A percentile compares a stretch with the other conserved stretches of the same genome.
Conservation (phyloP, 2,797 vertebrate species). For the Furcifer pardalis region DNA sequence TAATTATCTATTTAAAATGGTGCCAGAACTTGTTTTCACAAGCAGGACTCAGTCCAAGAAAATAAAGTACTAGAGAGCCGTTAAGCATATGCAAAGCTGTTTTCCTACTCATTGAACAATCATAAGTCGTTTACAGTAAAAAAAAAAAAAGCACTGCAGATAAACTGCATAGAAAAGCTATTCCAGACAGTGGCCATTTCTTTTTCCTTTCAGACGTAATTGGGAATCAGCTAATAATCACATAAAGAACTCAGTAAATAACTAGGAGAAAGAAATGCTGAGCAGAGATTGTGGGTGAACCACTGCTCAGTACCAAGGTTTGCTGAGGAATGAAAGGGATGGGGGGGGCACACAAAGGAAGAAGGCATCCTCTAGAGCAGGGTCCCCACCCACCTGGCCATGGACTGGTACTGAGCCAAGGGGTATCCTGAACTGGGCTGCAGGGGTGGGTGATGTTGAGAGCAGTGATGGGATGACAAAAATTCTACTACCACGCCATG, state of each 20-base stretch:
- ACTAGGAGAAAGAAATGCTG: neutral
- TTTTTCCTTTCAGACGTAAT: neutral
- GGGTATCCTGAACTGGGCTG: too few relatives aligned
- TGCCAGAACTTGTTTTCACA: neutral
- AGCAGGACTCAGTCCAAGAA: neutral
- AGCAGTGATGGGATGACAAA: too few relatives aligned
- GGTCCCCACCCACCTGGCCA: too few relatives aligned
- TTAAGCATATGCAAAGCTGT: neutral
- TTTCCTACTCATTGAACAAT: neutral
- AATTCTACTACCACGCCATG: too few relatives aligned
- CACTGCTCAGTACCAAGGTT: conserved; percentile 9
- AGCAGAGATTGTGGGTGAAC: neutral
- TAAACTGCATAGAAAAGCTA: neutral
- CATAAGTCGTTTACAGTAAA: neutral
- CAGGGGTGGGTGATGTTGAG: too few relatives aligned
- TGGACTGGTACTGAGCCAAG: too few relatives aligned
- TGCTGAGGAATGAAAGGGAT: conserved; percentile 16
- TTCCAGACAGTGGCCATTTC: neutral
- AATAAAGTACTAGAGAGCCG: neutral
- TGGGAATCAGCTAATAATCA: conserved; percentile 1
- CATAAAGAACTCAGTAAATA: neutral
- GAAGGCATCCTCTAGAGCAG: neutral
- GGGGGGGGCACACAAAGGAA: conserved; percentile 5
- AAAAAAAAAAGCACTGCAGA: neutral
- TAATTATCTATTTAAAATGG: neutral